Percentiles rank a stretch among this genome's conserved stretches.
Conservation (phyloP, 1,140 invertebrate species). For the Achroia grisella region DNA sequence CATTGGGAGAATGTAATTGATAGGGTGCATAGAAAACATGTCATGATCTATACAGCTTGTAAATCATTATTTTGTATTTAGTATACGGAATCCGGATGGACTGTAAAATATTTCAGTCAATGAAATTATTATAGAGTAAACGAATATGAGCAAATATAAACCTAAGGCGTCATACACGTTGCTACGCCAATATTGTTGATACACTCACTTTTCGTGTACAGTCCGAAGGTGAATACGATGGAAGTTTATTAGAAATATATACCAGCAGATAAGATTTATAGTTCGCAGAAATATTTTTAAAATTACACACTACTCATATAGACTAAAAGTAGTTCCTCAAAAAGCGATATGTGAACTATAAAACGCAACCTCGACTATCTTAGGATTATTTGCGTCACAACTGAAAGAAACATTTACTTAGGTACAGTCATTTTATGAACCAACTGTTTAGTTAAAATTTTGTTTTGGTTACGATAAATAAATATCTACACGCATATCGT, state of each 20-base stretch:
- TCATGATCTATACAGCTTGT: no score
- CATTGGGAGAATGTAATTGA: no score
- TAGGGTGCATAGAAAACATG: no score
- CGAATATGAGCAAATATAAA: slow-evolving; percentile 58
- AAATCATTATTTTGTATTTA: no score
- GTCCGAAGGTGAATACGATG: slow-evolving; percentile 51
- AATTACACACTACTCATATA: slow-evolving; percentile 29
- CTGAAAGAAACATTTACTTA: no score
- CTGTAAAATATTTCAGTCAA: slow-evolving; percentile 54
- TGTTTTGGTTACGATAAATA: no score
- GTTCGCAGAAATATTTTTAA: slow-evolving; percentile 51
- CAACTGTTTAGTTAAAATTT: no score
- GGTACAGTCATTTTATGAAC: no score
- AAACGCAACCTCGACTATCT: no score
- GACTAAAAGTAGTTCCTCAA: no score
- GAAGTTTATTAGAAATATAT: slow-evolving; percentile 59
- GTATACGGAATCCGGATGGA: slow-evolving; percentile 3
- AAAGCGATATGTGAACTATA: no score
- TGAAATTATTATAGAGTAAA: slow-evolving; percentile 65
- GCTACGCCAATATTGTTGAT: slow-evolving; percentile 44
- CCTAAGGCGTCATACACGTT: slow-evolving; percentile 46
- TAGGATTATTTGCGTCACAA: no score
- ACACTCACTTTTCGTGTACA: slow-evolving; percentile 41
- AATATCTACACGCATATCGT: neutral
- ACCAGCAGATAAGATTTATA: slow-evolving; percentile 58